Conservation (phyloP, 1,140 invertebrate species). For the Pygmarrhopalites habei region DNA sequence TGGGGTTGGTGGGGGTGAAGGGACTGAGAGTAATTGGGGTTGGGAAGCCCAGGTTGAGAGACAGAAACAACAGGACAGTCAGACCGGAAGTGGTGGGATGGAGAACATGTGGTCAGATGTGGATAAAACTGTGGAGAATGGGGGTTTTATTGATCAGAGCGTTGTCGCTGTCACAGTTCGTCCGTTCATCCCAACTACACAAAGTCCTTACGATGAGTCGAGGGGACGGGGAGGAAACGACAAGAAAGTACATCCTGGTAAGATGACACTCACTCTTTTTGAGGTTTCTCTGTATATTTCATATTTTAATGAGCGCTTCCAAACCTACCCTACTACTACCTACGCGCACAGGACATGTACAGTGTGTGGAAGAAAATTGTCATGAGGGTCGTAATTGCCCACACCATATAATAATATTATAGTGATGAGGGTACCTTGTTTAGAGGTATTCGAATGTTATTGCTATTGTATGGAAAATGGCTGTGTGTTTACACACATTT, state of each 20-base stretch:
- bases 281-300: too few relatives aligned
- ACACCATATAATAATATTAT: too few relatives aligned
- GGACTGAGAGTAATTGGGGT: constrained; percentile 28
- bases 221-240: constrained; percentile 7
- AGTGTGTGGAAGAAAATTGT: too few relatives aligned
- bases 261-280: not conserved
- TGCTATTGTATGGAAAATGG: too few relatives aligned
- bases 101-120: constrained; percentile 35
- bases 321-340: too few relatives aligned
- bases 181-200: constrained; percentile 16
- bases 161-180: constrained; percentile 18
- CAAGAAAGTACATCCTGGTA: constrained; percentile 14
- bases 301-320: too few relatives aligned
- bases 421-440: too few relatives aligned
- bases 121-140: constrained; percentile 24
- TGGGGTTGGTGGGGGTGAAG: constrained; percentile 15
- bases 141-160: not conserved
- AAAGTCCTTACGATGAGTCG: constrained; percentile 17
- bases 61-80: constrained; percentile 20
- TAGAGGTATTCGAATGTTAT: too few relatives aligned
- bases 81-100: constrained; percentile 7
- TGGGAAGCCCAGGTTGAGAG: constrained; percentile 30
- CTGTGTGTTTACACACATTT: too few relatives aligned
- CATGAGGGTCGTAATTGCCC: too few relatives aligned
- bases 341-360: too few relatives aligned